Conservation (phyloP, 2,113 vertebrate genomes). For the Gracilinanus agilis region DNA sequence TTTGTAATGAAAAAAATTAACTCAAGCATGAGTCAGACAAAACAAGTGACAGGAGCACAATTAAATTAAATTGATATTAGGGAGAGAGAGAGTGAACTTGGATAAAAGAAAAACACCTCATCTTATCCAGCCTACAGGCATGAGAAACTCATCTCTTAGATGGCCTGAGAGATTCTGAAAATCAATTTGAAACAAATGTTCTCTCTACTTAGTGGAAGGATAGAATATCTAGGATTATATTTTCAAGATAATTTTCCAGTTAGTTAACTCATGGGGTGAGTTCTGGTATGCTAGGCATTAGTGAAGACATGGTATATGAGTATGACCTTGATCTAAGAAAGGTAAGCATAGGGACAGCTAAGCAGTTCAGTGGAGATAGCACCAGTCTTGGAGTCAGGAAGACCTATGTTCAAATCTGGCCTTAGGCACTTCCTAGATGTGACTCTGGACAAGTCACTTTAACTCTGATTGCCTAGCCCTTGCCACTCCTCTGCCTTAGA, state of each 20-base stretch:
- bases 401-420: no score
- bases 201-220: constrained; percentile 23
- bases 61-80: neutral
- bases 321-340: neutral
- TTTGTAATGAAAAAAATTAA: constrained; percentile 57
- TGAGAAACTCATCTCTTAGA: neutral
- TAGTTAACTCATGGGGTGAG: constrained; percentile 32
- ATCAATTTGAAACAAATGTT: constrained; percentile 37
- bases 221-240: neutral
- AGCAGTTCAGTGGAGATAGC: no score
- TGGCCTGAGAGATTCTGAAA: constrained; percentile 13
- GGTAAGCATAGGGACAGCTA: no score
- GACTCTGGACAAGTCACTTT: no score
- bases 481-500: no score
- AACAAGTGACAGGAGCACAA: constrained; percentile 33
- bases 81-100: constrained; percentile 3
- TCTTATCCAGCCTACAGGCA: constrained; percentile 19
- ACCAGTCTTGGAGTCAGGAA: no score
- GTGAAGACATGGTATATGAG: neutral
- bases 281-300: neutral
- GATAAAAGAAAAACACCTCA: constrained; percentile 16
- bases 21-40: constrained; percentile 58
- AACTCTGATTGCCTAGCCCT: no score
- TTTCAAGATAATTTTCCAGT: constrained; percentile 21
- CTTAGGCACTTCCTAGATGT: no score